Conservation (phyloP, 2,797 vertebrate species). For the Serranus cabrilla region DNA sequence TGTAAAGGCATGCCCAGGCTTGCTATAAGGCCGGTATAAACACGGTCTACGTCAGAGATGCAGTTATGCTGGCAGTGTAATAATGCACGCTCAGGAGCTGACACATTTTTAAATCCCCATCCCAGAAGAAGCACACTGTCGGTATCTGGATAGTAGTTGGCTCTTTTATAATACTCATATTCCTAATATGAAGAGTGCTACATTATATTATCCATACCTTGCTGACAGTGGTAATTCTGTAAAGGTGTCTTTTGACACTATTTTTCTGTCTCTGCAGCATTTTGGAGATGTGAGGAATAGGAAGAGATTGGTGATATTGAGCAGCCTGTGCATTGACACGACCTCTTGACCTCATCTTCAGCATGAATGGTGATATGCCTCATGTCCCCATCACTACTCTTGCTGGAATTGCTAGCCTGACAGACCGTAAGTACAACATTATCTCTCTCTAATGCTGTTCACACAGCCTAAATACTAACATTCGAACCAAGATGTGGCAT, state of each 20-base stretch:
- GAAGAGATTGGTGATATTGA: conserved; percentile 84
- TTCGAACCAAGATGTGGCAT: conserved; percentile 22
- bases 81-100: conserved; percentile 47
- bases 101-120: conserved; percentile 30
- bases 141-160: conserved; percentile 3
- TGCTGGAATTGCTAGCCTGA: conserved; percentile 99
- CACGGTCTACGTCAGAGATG: conserved; percentile 31
- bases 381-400: conserved; percentile 99
- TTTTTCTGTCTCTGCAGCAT: conserved; percentile 64
- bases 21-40: conserved; percentile 29
- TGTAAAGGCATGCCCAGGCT: conserved; percentile 50
- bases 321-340: conserved; percentile 90
- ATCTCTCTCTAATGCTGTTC: conserved; percentile 27
- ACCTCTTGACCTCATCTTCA: conserved; percentile 95
- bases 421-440: conserved; percentile 93
- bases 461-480: conserved; percentile 30
- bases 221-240: conserved; percentile 15
- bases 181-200: conserved; percentile 10
- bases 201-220: conserved; percentile 20
- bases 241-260: conserved; percentile 27
- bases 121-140: conserved; percentile 6
- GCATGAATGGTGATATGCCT: conserved; percentile 99
- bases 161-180: neutral
- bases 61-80: conserved; percentile 44
- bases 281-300: conserved; percentile 96